These are phyloP conservation scores for Scophthalmus maximus DNA, from an alignment of 2,113 vertebrate genomes.

Conservation along the genomic window DNA sequence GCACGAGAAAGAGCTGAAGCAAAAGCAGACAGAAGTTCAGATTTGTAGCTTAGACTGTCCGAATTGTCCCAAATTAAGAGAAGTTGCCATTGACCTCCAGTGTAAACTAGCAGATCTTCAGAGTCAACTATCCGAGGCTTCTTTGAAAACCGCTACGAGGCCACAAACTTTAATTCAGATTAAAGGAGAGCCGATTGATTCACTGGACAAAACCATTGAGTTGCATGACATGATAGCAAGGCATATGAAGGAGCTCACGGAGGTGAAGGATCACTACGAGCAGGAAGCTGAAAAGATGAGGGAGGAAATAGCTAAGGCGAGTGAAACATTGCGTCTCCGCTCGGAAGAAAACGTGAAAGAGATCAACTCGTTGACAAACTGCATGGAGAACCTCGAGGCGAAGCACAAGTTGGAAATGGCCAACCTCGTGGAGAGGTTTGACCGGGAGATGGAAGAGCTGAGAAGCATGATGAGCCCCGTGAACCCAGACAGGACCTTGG, in stretches of 20 bases:
- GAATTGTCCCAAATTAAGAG: conserved; percentile 71
- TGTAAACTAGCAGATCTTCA: conserved; percentile 67
- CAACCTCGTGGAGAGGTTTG: conserved; percentile 67
- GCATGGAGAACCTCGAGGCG: conserved; percentile 82
- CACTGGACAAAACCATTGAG: conserved; percentile 74
- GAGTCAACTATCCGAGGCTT: conserved; percentile 34
- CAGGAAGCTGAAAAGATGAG: conserved; percentile 75
- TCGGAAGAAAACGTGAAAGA: conserved; percentile 82
- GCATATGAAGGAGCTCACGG: conserved; percentile 78
- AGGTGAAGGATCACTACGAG: conserved; percentile 77
- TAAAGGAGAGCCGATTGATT: conserved; percentile 76
- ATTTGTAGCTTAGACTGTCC: conserved; percentile 46
- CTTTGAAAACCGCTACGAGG: conserved; percentile 24
- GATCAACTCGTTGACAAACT: conserved; percentile 76
- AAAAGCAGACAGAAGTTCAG: conserved; percentile 35
- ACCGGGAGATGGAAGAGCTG: conserved; percentile 78
- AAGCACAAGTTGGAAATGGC: conserved; percentile 76
- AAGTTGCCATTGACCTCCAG: conserved; percentile 63
- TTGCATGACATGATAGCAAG: conserved; percentile 75
- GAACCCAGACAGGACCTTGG: not conserved
- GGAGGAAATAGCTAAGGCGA: conserved; percentile 65
- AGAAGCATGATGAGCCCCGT: conserved; percentile 47
- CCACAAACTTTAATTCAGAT: conserved; percentile 63
- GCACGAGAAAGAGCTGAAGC: conserved; percentile 50
- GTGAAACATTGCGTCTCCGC: conserved; percentile 68